Conservation (phyloP, 2,888 invertebrate genomes). For the Fissipunctia ypsillon region DNA sequence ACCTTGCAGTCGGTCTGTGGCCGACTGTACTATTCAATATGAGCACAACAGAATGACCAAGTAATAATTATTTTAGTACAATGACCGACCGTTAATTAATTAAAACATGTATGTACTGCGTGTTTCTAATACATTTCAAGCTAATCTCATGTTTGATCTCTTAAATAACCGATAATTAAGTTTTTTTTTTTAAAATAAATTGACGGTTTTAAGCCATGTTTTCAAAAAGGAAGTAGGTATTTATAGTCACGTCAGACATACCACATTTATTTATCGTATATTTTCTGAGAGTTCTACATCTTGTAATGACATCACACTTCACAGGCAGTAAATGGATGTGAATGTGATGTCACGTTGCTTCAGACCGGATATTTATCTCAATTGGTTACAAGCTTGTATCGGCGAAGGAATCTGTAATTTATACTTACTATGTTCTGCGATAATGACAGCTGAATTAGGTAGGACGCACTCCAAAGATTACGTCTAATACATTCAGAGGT, state of each 20-base stretch:
- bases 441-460: slow-evolving; percentile 50
- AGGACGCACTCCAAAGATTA: slow-evolving; percentile 37
- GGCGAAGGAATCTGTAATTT: slow-evolving; percentile 63
- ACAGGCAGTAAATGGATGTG: slow-evolving; percentile 65
- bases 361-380: slow-evolving; percentile 78
- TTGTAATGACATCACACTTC: slow-evolving; percentile 76
- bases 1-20: slow-evolving; percentile 67
- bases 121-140: slow-evolving; percentile 40
- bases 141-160: slow-evolving; percentile 29
- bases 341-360: slow-evolving; percentile 76
- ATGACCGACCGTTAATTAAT: slow-evolving; percentile 51
- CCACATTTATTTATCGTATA: background rate
- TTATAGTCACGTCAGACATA: background rate
- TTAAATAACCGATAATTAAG: slow-evolving; percentile 10
- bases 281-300: slow-evolving; percentile 52
- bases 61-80: slow-evolving; percentile 54
- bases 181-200: background rate
- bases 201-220: background rate
- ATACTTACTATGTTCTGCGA: slow-evolving; percentile 52
- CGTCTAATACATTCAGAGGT: slow-evolving; percentile 17
- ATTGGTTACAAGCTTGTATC: slow-evolving; percentile 71
- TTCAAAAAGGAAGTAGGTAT: slow-evolving; percentile 3
- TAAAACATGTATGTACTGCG: slow-evolving; percentile 34
- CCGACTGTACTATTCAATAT: slow-evolving; percentile 22
- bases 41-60: slow-evolving; percentile 22